A percentile compares a stretch with the other conserved stretches of the same genome.
phyloP scores from a whole-genome alignment of 2,888 invertebrate species.

The Heliconius cydno region DNA sequence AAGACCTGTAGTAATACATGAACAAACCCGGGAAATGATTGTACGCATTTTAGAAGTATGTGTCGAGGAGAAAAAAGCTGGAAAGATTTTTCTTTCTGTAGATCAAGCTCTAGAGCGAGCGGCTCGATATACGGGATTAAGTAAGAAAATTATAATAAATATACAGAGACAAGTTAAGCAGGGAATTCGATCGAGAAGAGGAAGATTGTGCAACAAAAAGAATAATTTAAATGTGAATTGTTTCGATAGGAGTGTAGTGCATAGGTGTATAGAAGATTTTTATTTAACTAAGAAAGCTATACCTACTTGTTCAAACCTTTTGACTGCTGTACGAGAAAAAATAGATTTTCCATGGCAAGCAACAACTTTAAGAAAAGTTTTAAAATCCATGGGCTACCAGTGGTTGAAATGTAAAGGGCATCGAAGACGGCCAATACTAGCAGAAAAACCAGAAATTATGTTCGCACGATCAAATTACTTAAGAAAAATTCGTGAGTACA shows the following conservation, averaged over 20 bases:
- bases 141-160: constrained; percentile 38
- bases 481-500: constrained; percentile 37
- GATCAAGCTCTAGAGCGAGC: constrained; percentile 41
- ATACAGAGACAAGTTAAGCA: constrained; percentile 38
- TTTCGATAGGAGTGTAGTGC: constrained; percentile 40
- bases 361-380: constrained; percentile 42
- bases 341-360: constrained; percentile 42
- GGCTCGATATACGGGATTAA: constrained; percentile 37
- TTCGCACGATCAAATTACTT: constrained; percentile 38
- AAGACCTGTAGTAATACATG: constrained; percentile 8
- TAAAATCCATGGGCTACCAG: constrained; percentile 44
- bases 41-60: constrained; percentile 28
- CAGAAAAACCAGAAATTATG: constrained; percentile 40
- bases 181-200: constrained; percentile 28
- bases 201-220: constrained; percentile 28
- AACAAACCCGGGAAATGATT: constrained; percentile 30
- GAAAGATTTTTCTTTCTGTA: constrained; percentile 32
- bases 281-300: constrained; percentile 38
- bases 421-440: constrained; percentile 36
- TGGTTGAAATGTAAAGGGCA: constrained; percentile 42
- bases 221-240: constrained; percentile 38
- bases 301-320: constrained; percentile 40
- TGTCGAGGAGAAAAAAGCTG: constrained; percentile 35
- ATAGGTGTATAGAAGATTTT: constrained; percentile 39
- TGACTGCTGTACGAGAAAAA: constrained; percentile 38